Base-by-base conservation (phyloP, 2,888 invertebrate species). In the Meteorus colon region DNA sequence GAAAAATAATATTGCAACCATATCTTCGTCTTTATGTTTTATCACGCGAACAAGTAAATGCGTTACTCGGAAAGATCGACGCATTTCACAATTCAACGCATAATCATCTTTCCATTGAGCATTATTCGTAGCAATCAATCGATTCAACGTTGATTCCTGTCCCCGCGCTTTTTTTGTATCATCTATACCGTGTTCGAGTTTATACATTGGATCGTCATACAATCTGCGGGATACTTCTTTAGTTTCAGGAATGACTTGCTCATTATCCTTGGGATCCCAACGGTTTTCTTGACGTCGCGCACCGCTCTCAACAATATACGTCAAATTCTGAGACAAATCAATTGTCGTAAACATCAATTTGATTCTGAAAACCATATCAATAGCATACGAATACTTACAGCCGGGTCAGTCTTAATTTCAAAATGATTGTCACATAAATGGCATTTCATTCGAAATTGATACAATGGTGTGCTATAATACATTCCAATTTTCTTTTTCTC, bases 371-470 rank as follows among this genome's bases (percentile, higher is more conserved):
- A 62, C 10, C 19, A 73, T 66, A 29, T 73, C 10, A 55, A 14
- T 24, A 68, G 14, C 24, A 24, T 24, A 45, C 63, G 12, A 67
- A 75, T 79, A 91, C 93, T 92, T 92, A 97, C 97, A 76, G 94
- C 97, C 75, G 99, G 99, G 92, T 99, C 99, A 16, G 99, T 99
- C 91, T 98, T 97, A 79, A 99, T 99, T 89, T 97, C 96, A 91
- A 98, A 97, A 90, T 99, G 96, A 90, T 98, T 99, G 88, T 98
- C 96, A 89, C 99, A 98, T 5, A 99, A 91, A 89, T 99, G 99
- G 87, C 99, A 99, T 87, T 99, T 99, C 99, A 99, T 99, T 73
- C 97, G 93, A 88, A 99, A 99, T 90, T 99, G 97, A 88, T 97
- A 99, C 1, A 99, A 93, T 0, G 99, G 99, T 0, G 99, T 99